Conservation (phyloP, 2,797 vertebrate genomes). For the Eulemur rubriventer region DNA sequence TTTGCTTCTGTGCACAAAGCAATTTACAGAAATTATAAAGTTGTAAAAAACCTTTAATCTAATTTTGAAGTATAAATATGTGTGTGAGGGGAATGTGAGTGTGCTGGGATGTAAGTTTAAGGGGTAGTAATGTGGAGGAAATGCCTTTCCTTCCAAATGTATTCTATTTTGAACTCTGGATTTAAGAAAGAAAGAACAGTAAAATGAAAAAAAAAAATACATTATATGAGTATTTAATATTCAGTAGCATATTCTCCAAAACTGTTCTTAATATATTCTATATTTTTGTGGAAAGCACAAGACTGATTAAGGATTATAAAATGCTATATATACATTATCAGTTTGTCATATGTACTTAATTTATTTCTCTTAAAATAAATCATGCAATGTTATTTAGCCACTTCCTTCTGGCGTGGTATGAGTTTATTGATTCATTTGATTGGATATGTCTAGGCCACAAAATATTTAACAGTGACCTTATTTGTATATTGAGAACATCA, state of each 20-base stretch:
- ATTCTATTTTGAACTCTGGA: background rate
- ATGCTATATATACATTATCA: background rate
- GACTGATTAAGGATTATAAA: background rate
- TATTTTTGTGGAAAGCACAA: background rate
- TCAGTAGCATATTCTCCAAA: background rate
- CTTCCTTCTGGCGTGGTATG: background rate
- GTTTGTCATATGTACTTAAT: background rate
- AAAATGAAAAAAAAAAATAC: background rate
- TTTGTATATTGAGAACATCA: background rate
- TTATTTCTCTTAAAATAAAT: background rate
- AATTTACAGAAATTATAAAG: background rate
- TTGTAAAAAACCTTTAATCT: background rate
- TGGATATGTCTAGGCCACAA: background rate
- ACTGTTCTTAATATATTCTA: background rate
- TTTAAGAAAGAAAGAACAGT: background rate
- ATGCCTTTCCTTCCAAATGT: background rate
- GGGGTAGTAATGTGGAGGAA: background rate
- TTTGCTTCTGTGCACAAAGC: background rate
- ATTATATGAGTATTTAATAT: background rate
- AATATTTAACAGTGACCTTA: background rate
- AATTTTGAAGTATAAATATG: background rate
- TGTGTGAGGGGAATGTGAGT: accelerated
- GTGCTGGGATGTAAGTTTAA: background rate
- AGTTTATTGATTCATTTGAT: background rate
- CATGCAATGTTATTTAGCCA: background rate